Evolutionary conservation across 2,113 vertebrate species (phyloP), one percentile per base, ranked within the genome.

Genomic region (Telmatochromis bifrenatus): DNA sequence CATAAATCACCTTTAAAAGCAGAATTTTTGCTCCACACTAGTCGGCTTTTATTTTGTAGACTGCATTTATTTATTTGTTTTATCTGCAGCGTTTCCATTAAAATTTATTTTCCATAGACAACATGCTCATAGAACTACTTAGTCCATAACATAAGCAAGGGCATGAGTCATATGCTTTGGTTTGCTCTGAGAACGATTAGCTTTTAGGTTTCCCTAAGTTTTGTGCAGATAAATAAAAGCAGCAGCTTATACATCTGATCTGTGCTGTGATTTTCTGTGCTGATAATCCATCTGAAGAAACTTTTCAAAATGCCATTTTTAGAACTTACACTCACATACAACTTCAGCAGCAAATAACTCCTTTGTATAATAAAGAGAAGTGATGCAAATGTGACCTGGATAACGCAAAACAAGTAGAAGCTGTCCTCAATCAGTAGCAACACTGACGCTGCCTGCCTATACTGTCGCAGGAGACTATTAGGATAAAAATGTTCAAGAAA

Each of bases 401-500:
- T 73, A 23, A 75, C 33, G 15, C 14, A 84, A 60, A 81, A 56
- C 49, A 37, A n/a, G 37, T 14, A 53, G 28, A 39, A 56, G 17
- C n/a, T 37, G 9, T 55, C 73, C 37, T 73, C 12, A 79, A 21
- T 79, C 77, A 65, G 21, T 37, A 73, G 62, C 23, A 31, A 77
- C 47, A 87, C 65, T 83, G 14, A 49, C 13, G 26, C 35, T 6
- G 31, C n/a, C 33, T 51, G 54, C 26, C 14, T 55, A 47, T 75
- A 49, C 28, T 89, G 82, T 86, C 77, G 60, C 75, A 58, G 11
- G 26, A 82, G 70, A 55, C 68, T 45, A 85, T 87, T 53, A 89
- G 86, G 49, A 87, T 88, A 73, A 73, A 89, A 79, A 45, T 35
- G 28, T 42, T 53, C 55, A 58, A 87, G 33, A 81, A 84, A 87